Evolutionary conservation across 2,113 vertebrate genomes (phyloP).

Genomic region (Grammomys dolichurus): DNA sequence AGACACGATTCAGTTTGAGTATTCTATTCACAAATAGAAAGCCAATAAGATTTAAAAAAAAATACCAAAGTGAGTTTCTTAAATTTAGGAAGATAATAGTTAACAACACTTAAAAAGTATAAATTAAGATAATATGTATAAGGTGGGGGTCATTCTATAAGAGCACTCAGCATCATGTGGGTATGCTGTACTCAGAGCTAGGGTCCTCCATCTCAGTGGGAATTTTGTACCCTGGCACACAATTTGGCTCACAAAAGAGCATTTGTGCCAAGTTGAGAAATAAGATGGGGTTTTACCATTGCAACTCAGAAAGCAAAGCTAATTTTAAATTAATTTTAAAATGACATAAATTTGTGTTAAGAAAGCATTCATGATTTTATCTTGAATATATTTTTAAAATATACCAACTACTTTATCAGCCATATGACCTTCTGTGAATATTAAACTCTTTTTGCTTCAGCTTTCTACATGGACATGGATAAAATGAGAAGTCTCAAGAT

Average conservation of each 20-base stretch:
- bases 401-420: not conserved
- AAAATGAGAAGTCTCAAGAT: conserved; percentile 29
- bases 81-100: conserved; percentile 33
- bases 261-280: not conserved
- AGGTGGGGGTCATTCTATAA: not conserved
- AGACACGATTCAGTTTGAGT: not conserved
- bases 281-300: not conserved
- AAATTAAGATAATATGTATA: not conserved
- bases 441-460: not conserved
- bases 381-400: conserved; percentile 15
- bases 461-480: not conserved
- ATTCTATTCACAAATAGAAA: too few relatives aligned
- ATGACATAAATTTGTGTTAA: not conserved
- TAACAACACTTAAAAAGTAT: conserved; percentile 36
- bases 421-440: not conserved
- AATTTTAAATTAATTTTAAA: not conserved
- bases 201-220: fast-evolving
- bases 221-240: not conserved
- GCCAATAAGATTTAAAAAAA: too few relatives aligned
- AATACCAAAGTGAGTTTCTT: conserved; percentile 11
- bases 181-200: not conserved
- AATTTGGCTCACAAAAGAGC: not conserved
- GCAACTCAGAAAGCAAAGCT: not conserved
- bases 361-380: not conserved
- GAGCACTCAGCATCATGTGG: not conserved